These are phyloP conservation scores for Thaumetopoea pityocampa DNA, from an alignment of 1,140 invertebrate species.

Conservation along the genomic window DNA sequence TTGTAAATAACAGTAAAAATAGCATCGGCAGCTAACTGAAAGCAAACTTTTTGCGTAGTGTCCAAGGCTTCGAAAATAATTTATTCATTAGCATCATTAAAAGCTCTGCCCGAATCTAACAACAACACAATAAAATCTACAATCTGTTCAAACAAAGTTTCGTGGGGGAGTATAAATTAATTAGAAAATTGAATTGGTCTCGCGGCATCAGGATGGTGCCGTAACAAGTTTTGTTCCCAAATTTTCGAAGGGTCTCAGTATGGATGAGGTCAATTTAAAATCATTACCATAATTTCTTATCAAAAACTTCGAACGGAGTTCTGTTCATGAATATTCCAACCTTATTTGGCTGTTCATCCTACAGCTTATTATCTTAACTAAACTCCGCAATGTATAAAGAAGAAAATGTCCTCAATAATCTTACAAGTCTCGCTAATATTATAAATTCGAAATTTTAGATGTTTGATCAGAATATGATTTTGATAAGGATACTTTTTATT, in stretches of 20 bases:
- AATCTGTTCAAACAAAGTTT: slow-evolving; percentile 22
- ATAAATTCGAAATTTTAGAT: too few relatives aligned
- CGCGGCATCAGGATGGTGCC: slow-evolving; percentile 32
- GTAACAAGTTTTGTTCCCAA: slow-evolving; percentile 33
- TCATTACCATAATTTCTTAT: slow-evolving; percentile 53
- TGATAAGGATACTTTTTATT: too few relatives aligned
- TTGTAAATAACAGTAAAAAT: too few relatives aligned
- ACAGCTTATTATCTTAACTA: slow-evolving; percentile 18
- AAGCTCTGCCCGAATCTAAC: slow-evolving; percentile 9
- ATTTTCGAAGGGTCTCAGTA: slow-evolving; percentile 30
- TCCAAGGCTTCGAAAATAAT: neutral
- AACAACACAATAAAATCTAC: slow-evolving; percentile 15
- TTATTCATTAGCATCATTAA: slow-evolving; percentile 2
- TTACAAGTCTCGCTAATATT: too few relatives aligned
- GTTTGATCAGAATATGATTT: too few relatives aligned
- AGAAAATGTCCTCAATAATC: too few relatives aligned
- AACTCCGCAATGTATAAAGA: slow-evolving; percentile 7
- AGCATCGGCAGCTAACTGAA: too few relatives aligned
- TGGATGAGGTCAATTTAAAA: slow-evolving; percentile 53
- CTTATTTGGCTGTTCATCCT: slow-evolving; percentile 29
- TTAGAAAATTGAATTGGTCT: slow-evolving; percentile 38
- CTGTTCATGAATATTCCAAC: slow-evolving; percentile 38
- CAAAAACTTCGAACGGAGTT: slow-evolving; percentile 39
- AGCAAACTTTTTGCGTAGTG: too few relatives aligned
- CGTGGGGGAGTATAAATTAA: slow-evolving; percentile 38